Percentiles rank a stretch among this genome's conserved stretches.
phyloP scores from a whole-genome alignment of 1,140 invertebrate genomes.

The Drosophila chauvacae region DNA sequence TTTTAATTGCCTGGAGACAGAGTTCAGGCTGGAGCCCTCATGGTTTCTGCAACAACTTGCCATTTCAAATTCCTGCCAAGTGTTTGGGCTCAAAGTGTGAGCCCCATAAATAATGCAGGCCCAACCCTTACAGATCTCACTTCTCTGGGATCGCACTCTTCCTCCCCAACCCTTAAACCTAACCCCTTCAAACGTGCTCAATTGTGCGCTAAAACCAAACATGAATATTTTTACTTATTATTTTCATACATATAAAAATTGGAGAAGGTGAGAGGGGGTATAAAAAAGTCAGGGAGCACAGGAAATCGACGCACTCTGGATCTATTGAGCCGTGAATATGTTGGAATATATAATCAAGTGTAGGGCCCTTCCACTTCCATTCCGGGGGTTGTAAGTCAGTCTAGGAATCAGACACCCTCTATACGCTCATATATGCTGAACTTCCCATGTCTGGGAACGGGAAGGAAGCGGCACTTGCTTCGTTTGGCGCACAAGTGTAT shows the following conservation, averaged over 20 bases:
- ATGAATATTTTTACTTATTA: constrained; percentile 82
- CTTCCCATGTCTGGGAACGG: constrained; percentile 14
- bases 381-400: constrained; percentile 30
- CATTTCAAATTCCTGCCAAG: constrained; percentile 46
- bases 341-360: constrained; percentile 83
- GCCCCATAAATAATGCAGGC: constrained; percentile 59
- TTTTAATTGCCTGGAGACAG: constrained; percentile 10
- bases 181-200: constrained; percentile 53
- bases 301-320: constrained; percentile 58
- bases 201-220: constrained; percentile 79
- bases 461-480: constrained; percentile 66
- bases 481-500: constrained; percentile 78
- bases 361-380: constrained; percentile 43
- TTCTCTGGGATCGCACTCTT: not conserved
- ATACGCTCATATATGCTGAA: not conserved
- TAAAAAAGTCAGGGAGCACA: constrained; percentile 8
- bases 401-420: constrained; percentile 45
- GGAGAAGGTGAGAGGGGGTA: not conserved
- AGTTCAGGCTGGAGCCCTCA: constrained; percentile 6
- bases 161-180: not conserved
- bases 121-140: constrained; percentile 17
- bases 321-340: constrained; percentile 82
- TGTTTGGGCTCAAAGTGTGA: constrained; percentile 32
- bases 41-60: constrained; percentile 31
- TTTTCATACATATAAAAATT: constrained; percentile 65